phyloP scores from a whole-genome alignment of 2,113 vertebrate genomes.

The Stercorarius parasiticus region DNA sequence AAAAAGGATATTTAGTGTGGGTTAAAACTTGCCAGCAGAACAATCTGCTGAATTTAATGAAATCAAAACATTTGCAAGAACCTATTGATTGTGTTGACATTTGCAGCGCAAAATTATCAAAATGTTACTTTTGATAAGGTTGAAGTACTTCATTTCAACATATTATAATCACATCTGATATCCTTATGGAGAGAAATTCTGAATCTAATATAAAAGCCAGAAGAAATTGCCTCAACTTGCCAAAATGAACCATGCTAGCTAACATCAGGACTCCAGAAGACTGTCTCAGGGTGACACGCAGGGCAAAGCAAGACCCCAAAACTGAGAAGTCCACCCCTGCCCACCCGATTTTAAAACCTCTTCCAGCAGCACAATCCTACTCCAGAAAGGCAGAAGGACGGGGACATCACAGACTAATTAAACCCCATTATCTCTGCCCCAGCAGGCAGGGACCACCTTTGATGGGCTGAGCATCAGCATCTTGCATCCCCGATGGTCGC shows the following conservation, averaged over 20 bases:
- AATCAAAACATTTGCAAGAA: constrained; percentile 62
- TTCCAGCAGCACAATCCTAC: not conserved
- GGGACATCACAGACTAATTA: not conserved
- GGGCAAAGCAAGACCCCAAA: not conserved
- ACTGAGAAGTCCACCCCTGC: not conserved
- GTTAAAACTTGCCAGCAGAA: constrained; percentile 33
- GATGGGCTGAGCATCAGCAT: not conserved
- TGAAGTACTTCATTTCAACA: constrained; percentile 55
- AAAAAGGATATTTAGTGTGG: constrained; percentile 14
- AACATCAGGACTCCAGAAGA: not conserved
- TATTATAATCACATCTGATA: constrained; percentile 58
- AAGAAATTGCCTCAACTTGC: not conserved
- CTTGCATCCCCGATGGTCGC: not conserved
- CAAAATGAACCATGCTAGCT: not conserved
- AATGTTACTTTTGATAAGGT: constrained; percentile 66
- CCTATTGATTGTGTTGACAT: constrained; percentile 72
- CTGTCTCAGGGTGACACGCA: not conserved
- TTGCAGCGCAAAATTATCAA: constrained; percentile 61
- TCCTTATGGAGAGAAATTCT: constrained; percentile 3
- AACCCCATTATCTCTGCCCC: not conserved
- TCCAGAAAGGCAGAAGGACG: not conserved
- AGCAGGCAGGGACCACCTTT: not conserved
- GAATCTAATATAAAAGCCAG: constrained; percentile 2
- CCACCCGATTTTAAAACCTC: not conserved
- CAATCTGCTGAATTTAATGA: constrained; percentile 59